These are phyloP conservation scores for Drosophila ustulata DNA, from an alignment of 2,888 invertebrate genomes.

Conservation along the genomic window DNA sequence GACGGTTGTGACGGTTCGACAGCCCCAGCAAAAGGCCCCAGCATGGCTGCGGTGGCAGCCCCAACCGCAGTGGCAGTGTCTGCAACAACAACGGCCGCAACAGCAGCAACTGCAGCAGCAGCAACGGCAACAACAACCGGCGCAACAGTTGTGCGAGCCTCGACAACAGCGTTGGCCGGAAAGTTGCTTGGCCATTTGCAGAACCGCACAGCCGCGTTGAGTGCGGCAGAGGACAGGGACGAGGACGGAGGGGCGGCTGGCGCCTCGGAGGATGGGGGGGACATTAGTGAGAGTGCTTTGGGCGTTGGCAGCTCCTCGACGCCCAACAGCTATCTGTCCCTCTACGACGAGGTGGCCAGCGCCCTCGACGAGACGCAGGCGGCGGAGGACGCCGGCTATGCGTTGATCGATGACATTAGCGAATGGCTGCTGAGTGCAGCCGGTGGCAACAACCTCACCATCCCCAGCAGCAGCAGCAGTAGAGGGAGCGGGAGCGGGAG, in stretches of 20 bases:
- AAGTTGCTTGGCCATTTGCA: conserved; percentile 54
- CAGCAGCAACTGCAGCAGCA: conserved; percentile 22
- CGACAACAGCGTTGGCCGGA: conserved; percentile 44
- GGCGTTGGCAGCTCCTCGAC: conserved; percentile 44
- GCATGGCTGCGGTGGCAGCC: conserved; percentile 51
- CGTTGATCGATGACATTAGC: conserved; percentile 70
- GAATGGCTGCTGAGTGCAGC: conserved; percentile 66
- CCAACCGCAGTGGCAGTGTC: conserved; percentile 28
- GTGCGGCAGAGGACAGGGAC: conserved; percentile 2
- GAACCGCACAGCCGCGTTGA: conserved; percentile 34
- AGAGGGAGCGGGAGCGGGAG: conserved; percentile 13
- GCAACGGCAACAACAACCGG: conserved; percentile 32
- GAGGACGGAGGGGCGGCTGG: background rate
- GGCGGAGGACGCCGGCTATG: conserved; percentile 64
- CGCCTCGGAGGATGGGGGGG: background rate
- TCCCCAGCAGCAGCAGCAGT: conserved; percentile 22
- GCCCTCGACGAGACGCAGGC: conserved; percentile 50
- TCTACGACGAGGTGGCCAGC: conserved; percentile 60
- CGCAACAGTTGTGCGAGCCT: conserved; percentile 33
- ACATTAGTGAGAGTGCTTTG: conserved; percentile 2
- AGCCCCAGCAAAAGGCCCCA: background rate
- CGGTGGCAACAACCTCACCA: conserved; percentile 36
- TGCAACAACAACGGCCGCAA: conserved; percentile 17
- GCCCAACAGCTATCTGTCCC: conserved; percentile 46
- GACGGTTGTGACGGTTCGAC: conserved; percentile 2